Evolutionary conservation across 2,888 invertebrate genomes (phyloP).

Genomic region (Drosophila anomelani): DNA sequence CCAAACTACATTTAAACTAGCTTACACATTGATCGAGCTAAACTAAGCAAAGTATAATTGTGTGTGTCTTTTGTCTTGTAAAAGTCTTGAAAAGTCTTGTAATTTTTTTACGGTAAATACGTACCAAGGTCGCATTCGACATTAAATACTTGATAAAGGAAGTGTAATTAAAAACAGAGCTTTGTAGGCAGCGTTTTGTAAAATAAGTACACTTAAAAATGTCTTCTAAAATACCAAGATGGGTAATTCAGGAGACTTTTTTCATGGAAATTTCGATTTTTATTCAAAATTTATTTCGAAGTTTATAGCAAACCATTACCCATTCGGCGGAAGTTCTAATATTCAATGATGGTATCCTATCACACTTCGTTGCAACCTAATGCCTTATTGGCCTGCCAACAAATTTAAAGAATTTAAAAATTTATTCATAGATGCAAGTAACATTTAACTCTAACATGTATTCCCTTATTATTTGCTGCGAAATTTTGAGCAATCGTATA

Average conservation of each 20-base stretch:
- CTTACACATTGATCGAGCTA: background rate
- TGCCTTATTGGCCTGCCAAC: too few species aligned
- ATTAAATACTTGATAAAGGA: background rate
- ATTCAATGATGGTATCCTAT: background rate
- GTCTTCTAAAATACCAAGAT: too few species aligned
- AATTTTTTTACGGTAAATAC: background rate
- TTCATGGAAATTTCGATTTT: too few species aligned
- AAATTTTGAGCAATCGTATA: background rate
- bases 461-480: background rate
- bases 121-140: background rate
- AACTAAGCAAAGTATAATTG: background rate
- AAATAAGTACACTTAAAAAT: too few species aligned
- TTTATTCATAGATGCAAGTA: background rate
- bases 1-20: background rate
- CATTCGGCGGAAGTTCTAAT: background rate
- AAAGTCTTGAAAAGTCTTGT: background rate
- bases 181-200: too few species aligned
- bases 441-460: background rate
- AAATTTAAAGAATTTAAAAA: background rate
- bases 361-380: background rate
- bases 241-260: too few species aligned
- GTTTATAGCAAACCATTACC: too few species aligned
- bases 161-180: too few species aligned
- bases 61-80: too few species aligned
- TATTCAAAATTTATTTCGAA: too few species aligned